phyloP scores from a whole-genome alignment of 1,140 invertebrate species.

The Heliconius melpomene region DNA sequence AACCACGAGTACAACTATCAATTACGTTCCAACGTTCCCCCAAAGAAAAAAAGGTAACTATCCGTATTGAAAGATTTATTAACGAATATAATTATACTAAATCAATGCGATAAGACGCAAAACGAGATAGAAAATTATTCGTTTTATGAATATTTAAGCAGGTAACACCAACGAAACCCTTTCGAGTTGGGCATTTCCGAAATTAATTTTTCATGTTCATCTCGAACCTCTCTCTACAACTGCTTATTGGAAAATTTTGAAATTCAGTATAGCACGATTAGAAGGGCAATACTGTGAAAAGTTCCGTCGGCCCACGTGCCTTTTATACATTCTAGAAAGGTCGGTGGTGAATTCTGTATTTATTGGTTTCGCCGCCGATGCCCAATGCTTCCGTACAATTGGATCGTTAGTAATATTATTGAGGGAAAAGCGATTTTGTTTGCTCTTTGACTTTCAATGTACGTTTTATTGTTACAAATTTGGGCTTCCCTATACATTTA shows the following conservation, averaged over 20 bases:
- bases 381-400: slow-evolving; percentile 76
- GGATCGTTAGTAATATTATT: slow-evolving; percentile 80
- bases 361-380: slow-evolving; percentile 73
- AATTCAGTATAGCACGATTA: slow-evolving; percentile 62
- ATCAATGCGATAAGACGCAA: slow-evolving; percentile 16
- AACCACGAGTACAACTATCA: slow-evolving; percentile 83
- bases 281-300: slow-evolving; percentile 60
- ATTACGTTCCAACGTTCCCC: slow-evolving; percentile 74
- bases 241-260: slow-evolving; percentile 56
- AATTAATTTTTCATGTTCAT: slow-evolving; percentile 64
- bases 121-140: slow-evolving; percentile 26
- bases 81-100: slow-evolving; percentile 23
- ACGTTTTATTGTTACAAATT: slow-evolving; percentile 73
- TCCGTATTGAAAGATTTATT: slow-evolving; percentile 19
- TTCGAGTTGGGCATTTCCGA: slow-evolving; percentile 44
- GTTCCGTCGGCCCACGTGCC: slow-evolving; percentile 57
- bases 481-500: slow-evolving; percentile 64
- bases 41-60: slow-evolving; percentile 73
- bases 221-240: slow-evolving; percentile 40
- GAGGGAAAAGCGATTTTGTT: slow-evolving; percentile 77
- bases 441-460: slow-evolving; percentile 74
- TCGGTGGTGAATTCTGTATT: slow-evolving; percentile 75
- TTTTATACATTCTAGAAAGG: slow-evolving; percentile 70
- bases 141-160: slow-evolving; percentile 51
- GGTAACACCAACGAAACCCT: slow-evolving; percentile 53